Percentiles rank a stretch among this genome's conserved stretches.
Evolutionary conservation across 2,888 invertebrate genomes (phyloP).

Genomic region (Ditula angustiorana): DNA sequence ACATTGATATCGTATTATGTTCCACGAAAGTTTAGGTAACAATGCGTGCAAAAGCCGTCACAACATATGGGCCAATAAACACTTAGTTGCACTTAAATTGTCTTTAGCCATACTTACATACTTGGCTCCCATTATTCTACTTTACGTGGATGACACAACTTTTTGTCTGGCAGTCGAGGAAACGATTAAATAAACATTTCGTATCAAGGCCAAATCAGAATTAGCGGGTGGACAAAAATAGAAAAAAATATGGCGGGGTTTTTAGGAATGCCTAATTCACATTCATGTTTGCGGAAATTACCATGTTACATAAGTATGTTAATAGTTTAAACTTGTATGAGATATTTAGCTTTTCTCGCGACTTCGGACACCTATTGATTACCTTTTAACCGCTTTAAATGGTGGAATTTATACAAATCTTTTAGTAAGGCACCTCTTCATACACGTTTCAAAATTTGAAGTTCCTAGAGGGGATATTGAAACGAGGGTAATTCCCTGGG

Average conservation of each 20-base stretch:
- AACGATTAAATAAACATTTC: constrained; percentile 10
- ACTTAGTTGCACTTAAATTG: too few relatives aligned
- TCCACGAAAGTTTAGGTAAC: too few relatives aligned
- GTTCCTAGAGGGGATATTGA: too few relatives aligned
- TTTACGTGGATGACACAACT: background rate
- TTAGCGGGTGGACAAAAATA: background rate
- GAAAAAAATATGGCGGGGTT: background rate
- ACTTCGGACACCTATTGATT: too few relatives aligned
- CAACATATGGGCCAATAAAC: too few relatives aligned
- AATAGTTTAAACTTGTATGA: background rate
- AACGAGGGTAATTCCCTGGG: too few relatives aligned
- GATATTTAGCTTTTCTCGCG: background rate
- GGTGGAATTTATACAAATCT: too few relatives aligned
- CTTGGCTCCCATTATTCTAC: background rate
- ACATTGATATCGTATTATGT: too few relatives aligned
- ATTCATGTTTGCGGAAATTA: background rate
- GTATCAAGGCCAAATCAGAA: background rate
- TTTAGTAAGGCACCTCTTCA: too few relatives aligned
- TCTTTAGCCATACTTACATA: background rate
- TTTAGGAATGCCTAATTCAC: background rate
- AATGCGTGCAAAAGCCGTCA: too few relatives aligned
- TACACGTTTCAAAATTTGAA: too few relatives aligned
- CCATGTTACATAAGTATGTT: constrained; percentile 5
- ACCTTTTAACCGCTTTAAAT: too few relatives aligned
- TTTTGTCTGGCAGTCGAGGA: background rate